phyloP scores from a whole-genome alignment of 2,113 vertebrate species.

The Suncus etruscus region DNA sequence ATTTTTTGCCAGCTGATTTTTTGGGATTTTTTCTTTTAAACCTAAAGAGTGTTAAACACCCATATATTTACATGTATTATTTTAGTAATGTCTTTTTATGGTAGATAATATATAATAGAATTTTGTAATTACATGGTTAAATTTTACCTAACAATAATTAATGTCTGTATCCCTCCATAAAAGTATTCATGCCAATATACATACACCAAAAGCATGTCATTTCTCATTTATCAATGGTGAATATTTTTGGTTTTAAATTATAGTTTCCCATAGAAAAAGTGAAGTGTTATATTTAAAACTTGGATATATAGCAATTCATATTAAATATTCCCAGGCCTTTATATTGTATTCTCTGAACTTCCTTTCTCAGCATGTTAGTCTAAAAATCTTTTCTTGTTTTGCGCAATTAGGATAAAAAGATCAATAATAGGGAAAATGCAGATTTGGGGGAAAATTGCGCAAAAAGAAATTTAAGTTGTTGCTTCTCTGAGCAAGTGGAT shows the following conservation, averaged over 20 bases:
- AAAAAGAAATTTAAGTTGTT: background rate
- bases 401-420: background rate
- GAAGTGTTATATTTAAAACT: background rate
- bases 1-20: too few relatives aligned
- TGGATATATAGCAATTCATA: background rate
- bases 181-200: background rate
- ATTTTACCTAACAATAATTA: background rate
- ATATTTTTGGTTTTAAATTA: background rate
- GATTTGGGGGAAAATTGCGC: background rate
- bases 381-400: constrained; percentile 11
- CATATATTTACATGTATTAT: background rate
- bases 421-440: background rate
- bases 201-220: background rate
- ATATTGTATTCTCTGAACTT: background rate
- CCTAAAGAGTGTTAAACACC: background rate
- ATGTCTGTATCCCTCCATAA: background rate
- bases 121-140: background rate
- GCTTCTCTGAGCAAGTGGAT: background rate
- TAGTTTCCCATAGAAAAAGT: background rate
- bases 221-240: background rate
- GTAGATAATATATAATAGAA: background rate
- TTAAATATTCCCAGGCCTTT: background rate
- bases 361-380: constrained; percentile 17
- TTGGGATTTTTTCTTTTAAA: background rate
- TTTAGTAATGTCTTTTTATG: background rate